A percentile compares a stretch with the other conserved stretches of the same genome.
phyloP scores from a whole-genome alignment of 1,140 invertebrate genomes.

The Polyergus mexicanus region DNA sequence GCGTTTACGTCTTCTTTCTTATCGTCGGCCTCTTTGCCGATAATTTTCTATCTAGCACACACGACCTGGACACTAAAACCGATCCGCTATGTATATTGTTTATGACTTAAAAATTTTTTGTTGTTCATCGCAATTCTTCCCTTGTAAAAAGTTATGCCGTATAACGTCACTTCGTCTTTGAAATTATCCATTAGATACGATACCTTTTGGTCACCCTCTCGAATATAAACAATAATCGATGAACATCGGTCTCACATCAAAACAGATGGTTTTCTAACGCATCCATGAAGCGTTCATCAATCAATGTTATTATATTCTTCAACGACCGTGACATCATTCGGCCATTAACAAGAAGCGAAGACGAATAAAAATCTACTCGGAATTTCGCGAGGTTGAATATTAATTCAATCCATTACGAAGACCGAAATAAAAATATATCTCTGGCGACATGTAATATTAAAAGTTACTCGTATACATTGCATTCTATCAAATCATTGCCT shows the following conservation, averaged over 20 bases:
- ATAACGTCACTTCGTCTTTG: neutral
- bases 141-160: neutral
- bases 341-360: neutral
- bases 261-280: neutral
- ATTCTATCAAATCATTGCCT: neutral
- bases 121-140: neutral
- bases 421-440: conserved; percentile 18
- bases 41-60: conserved; percentile 2
- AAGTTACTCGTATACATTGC: neutral
- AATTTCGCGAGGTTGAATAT: conserved; percentile 36
- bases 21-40: neutral
- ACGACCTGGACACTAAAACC: conserved; percentile 7
- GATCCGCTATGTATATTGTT: conserved; percentile 23
- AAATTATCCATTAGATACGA: neutral
- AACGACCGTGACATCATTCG: conserved; percentile 9
- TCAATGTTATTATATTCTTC: conserved; percentile 13
- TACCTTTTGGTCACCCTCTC: neutral
- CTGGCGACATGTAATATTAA: conserved; percentile 6
- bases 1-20: conserved; percentile 49
- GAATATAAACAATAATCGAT: neutral
- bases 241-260: neutral
- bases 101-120: neutral
- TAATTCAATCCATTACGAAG: neutral
- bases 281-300: neutral
- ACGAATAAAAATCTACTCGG: conserved; percentile 8